A percentile compares a stretch with the other conserved stretches of the same genome.
Conservation (phyloP, 2,888 invertebrate species). For the Aleiodes testaceus region DNA sequence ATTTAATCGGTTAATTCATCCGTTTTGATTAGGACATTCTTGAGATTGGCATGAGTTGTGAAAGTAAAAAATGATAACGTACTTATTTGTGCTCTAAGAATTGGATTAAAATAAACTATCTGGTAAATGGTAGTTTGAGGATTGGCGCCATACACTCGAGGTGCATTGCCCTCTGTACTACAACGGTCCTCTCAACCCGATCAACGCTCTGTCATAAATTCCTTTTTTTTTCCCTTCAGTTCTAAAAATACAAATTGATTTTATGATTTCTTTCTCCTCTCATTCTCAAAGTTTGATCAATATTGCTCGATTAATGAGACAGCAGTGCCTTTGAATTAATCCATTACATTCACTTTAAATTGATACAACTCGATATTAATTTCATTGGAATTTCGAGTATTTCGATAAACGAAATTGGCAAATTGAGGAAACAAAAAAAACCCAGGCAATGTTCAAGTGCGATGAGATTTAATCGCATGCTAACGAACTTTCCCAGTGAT, state of each 20-base stretch:
- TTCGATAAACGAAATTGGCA: neutral
- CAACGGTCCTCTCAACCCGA: neutral
- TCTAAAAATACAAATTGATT: conserved; percentile 18
- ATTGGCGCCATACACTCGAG: conserved; percentile 26
- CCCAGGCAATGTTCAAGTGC: conserved; percentile 11
- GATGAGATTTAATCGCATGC: neutral
- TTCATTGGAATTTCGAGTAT: neutral
- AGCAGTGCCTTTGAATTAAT: neutral
- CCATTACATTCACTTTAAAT: too few species aligned
- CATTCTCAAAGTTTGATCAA: neutral
- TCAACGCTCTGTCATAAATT: conserved; percentile 19
- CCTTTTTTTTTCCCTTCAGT: neutral
- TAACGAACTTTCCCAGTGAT: conserved; percentile 10
- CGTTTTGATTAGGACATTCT: too few species aligned
- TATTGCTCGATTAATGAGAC: neutral
- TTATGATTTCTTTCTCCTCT: conserved; percentile 8
- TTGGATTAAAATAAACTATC: neutral
- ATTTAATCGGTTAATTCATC: too few species aligned
- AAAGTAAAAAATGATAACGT: too few species aligned
- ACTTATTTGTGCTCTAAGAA: neutral
- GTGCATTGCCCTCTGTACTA: conserved; percentile 20
- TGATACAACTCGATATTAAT: neutral
- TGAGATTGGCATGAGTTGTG: too few species aligned
- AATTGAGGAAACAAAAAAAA: neutral
- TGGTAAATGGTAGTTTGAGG: conserved; percentile 7